Evolutionary conservation across 2,797 vertebrate genomes (phyloP), one percentile per base, ranked within the genome.

Genomic region (Lithobates pipiens): DNA sequence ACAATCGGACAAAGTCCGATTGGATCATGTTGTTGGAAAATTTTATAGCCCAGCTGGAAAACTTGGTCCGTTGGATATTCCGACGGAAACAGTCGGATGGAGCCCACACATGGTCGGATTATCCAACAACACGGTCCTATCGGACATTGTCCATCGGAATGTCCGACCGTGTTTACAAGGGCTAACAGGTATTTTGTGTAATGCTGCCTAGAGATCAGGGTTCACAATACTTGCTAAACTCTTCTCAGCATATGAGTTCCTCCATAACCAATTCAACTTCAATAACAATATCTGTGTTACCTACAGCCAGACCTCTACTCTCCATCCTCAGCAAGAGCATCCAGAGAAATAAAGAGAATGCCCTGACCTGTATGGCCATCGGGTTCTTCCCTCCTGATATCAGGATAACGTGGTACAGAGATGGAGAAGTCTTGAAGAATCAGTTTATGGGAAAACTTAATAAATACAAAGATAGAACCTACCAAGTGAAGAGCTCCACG

Each of bases 351-450:
- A 76, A 9, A 65, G 10, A 65, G 10, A 65, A 25, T 9, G n/a
- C 21, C 5, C 61, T 65, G 21, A 23, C n/a, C 21, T 65, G 61
- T 25, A 9, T 11, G 21, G n/a, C n/a, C 61, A 10, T 5, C 10
- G 61, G n/a, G 3, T 87, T 87, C 72, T 76, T 76, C 16, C 86
- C 86, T 1, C 3, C 9, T 3, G 15, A 76, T 39, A 80, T 87
- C 16, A 5, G 10, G 0, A 67, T 87, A 5, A 80, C 44, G 3
- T 87, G 81, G 85, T 21, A 29, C n/a, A 39, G 42, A 42, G 70
- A 82, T 23, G 77, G 57, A 54, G n/a, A 63, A 32, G 23, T 50
- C 61, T 4, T 65, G 61, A 9, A 25, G 61, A 25, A 23, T 65
- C 21, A 65, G n/a, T 8, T 25, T 10, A 10, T 80, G 36, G 10